These are phyloP conservation scores for Ochropleura leucogaster DNA, from an alignment of 2,888 invertebrate genomes.

Conservation along the genomic window DNA sequence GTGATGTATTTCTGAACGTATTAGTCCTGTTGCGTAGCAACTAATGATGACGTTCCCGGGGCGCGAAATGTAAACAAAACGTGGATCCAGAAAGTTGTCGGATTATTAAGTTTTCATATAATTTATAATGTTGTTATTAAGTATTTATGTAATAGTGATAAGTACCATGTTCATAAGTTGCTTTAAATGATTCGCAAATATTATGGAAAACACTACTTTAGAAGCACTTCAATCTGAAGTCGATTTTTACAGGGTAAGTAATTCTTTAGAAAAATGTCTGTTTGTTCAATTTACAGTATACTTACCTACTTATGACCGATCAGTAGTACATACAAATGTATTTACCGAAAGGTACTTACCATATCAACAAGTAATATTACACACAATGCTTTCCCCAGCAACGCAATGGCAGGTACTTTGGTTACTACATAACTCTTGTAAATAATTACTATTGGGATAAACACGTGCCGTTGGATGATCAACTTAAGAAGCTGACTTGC, in stretches of 20 bases:
- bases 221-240: constrained; percentile 87
- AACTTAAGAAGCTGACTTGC: neutral
- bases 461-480: neutral
- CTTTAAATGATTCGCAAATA: constrained; percentile 8
- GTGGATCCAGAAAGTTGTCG: constrained; percentile 27
- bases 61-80: constrained; percentile 87
- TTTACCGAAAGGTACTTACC: neutral
- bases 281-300: neutral
- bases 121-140: constrained; percentile 53
- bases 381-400: constrained; percentile 31
- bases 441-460: constrained; percentile 5
- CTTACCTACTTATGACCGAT: neutral
- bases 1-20: constrained; percentile 20
- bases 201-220: constrained; percentile 74
- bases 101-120: constrained; percentile 60
- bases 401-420: constrained; percentile 16
- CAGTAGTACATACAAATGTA: neutral
- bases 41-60: constrained; percentile 68
- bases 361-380: constrained; percentile 33
- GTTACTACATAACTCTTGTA: neutral
- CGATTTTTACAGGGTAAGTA: constrained; percentile 87
- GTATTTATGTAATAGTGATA: neutral
- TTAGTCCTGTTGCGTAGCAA: constrained; percentile 77
- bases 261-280: constrained; percentile 22
- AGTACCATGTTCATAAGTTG: constrained; percentile 1